Base-by-base conservation (phyloP, 2,797 vertebrate genomes). In the Lacerta viridis region DNA sequence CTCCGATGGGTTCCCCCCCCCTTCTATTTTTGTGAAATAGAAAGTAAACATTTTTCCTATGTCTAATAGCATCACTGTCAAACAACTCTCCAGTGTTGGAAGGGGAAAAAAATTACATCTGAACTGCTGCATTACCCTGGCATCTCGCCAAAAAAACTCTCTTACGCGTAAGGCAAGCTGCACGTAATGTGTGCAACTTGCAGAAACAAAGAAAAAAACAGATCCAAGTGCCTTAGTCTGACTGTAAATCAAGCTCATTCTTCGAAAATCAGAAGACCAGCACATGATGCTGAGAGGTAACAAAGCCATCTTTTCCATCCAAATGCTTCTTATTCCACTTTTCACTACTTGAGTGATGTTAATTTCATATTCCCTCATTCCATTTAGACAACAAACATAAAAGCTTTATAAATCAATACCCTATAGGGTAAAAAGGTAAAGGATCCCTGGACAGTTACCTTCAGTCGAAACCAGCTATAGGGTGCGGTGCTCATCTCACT, bases 21-120 rank as follows among this genome's bases (percentile, higher is more conserved):
- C 7, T n/a, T 91, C 71, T 61, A 27, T 23, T 89, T 68, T 64
- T 76, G 2, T 85, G 4, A 79, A 86, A 5, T 29, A 91, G 61
- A 18, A 82, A 11, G 4, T 85, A 68, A 90, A 36, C 78, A 88
- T 64, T 90, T 55, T 92, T 71, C 64, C 2, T 79, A 80, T 71
- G 84, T 68, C 36, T 86, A 17, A n/a, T 80, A 68, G 71, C 20
- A 86, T n/a, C 15, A 90, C 71, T 43, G 85, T 25, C 4, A 76
- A 86, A 91, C 77, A 86, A 0, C 0, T 17, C 66, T n/a, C 18
- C 88, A 79, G 66, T 68, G 27, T 68, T 39, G n/a, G 39, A 69
- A 82, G 81, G 80, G 0, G 0, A 15, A 3, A 5, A 5, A 18
- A 27, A 33, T 23, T 80, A 87, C 25, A 7, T 0, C 33, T 41